Evolutionary conservation across 2,113 vertebrate species (phyloP).

Genomic region (Nicator chloris): DNA sequence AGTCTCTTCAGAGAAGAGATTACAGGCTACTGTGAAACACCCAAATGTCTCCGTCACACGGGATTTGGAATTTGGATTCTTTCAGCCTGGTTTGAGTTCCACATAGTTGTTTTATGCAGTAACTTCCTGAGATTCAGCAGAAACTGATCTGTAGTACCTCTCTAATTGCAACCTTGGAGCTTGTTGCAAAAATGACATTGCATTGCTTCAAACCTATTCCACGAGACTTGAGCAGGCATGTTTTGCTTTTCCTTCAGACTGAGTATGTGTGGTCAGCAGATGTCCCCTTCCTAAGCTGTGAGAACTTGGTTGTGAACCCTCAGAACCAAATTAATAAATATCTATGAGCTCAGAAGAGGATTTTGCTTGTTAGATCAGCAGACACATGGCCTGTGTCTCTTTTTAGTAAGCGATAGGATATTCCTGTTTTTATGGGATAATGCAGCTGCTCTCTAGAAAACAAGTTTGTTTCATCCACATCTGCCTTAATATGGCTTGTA

Average conservation of each 20-base stretch:
- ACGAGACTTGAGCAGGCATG: accelerated
- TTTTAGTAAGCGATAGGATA: not conserved
- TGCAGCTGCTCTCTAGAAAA: not conserved
- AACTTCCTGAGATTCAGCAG: not conserved
- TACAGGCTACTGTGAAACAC: not conserved
- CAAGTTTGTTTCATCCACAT: not conserved
- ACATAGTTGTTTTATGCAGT: accelerated
- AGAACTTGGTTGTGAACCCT: not conserved
- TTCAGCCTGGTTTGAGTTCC: not conserved
- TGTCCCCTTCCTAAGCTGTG: not conserved
- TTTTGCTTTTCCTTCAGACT: not conserved
- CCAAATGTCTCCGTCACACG: not conserved
- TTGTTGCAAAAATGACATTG: not conserved
- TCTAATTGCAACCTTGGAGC: not conserved
- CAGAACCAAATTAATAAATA: not conserved
- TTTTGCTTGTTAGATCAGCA: not conserved
- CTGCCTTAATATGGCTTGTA: not conserved
- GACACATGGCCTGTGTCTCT: not conserved
- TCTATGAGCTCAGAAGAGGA: not conserved
- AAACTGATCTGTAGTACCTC: not conserved
- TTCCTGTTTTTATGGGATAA: not conserved
- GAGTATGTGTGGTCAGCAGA: not conserved
- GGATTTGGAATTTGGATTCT: not conserved
- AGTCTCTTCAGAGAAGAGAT: not conserved
- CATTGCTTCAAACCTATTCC: not conserved